Conservation (phyloP, 2,113 vertebrate species). For the Hypanus sabinus region DNA sequence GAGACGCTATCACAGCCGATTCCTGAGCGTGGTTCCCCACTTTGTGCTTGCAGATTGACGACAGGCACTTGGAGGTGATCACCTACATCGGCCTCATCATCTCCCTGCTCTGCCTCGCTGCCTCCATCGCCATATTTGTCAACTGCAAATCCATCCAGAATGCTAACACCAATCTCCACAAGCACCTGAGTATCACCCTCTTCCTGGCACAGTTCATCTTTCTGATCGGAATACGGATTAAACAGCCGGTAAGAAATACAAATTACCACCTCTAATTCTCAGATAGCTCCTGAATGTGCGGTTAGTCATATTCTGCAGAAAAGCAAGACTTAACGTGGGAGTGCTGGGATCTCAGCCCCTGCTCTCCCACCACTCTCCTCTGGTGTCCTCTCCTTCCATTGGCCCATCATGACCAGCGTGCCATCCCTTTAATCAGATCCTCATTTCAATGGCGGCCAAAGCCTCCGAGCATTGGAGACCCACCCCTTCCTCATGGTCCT, state of each 20-base stretch:
- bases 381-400: not conserved
- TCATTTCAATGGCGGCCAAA: not conserved
- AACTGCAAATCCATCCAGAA: constrained; percentile 1
- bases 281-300: not conserved
- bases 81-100: not conserved
- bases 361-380: not conserved
- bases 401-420: not conserved
- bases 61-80: not conserved
- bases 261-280: not conserved
- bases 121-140: not conserved
- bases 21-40: not conserved
- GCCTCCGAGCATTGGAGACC: not conserved
- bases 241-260: not conserved
- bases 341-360: not conserved
- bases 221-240: not conserved
- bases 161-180: not conserved
- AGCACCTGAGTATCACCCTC: constrained; percentile 32
- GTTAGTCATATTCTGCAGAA: not conserved
- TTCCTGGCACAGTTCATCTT: constrained; percentile 30
- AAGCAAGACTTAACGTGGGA: not conserved
- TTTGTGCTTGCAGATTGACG: not conserved
- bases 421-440: not conserved
- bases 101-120: not conserved
- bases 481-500: no score
- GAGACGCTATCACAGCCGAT: not conserved